Conservation (phyloP, 2,113 vertebrate genomes). For the Fulica atra region DNA sequence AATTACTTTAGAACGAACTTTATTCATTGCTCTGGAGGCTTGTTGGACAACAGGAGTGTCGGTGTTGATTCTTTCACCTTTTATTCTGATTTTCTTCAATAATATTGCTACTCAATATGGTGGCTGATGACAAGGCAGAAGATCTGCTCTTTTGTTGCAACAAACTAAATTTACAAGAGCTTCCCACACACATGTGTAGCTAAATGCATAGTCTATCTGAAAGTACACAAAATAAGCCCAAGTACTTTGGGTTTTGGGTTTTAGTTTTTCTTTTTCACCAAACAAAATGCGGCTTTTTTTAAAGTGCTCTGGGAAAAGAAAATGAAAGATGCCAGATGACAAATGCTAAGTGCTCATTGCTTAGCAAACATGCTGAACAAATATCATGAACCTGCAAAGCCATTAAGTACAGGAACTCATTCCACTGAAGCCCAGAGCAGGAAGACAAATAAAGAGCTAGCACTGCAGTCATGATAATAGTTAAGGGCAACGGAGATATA, state of each 20-base stretch:
- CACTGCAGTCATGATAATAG: background rate
- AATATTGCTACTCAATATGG: background rate
- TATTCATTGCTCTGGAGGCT: background rate
- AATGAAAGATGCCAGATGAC: slow-evolving; percentile 45
- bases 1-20: background rate
- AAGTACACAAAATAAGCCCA: background rate
- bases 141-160: background rate
- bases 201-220: background rate
- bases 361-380: slow-evolving; percentile 52
- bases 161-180: background rate
- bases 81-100: background rate
- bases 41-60: background rate
- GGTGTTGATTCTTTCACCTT: background rate
- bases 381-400: slow-evolving; percentile 39
- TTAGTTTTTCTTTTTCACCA: background rate
- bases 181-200: background rate
- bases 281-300: background rate
- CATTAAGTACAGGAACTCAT: slow-evolving; percentile 39
- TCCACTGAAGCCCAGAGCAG: slow-evolving; percentile 13
- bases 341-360: slow-evolving; percentile 28
- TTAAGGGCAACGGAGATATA: background rate
- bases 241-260: no score
- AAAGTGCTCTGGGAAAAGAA: background rate
- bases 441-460: slow-evolving; percentile 40
- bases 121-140: background rate